A percentile compares a stretch with the other conserved stretches of the same genome.
phyloP scores from a whole-genome alignment of 2,113 vertebrate species.

The Eulemur rufifrons region DNA sequence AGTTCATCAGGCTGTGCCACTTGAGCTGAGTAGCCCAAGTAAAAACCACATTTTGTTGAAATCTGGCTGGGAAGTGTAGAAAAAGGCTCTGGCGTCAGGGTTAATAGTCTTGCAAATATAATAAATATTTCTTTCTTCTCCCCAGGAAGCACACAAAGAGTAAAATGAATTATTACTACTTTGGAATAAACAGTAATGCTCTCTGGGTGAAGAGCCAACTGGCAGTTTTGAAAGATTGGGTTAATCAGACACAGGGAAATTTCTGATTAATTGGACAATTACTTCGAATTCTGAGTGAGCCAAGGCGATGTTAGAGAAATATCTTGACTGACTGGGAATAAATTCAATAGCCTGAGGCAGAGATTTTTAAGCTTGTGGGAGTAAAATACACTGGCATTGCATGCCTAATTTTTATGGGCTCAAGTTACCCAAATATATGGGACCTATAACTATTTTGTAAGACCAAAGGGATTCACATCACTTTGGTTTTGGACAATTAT shows the following conservation, averaged over 20 bases:
- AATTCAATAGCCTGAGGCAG: slow-evolving; percentile 8
- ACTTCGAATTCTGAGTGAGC: slow-evolving; percentile 46
- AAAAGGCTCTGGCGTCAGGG: neutral
- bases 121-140: slow-evolving; percentile 20
- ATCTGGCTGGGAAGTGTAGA: neutral
- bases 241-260: slow-evolving; percentile 66
- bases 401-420: neutral
- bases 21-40: neutral
- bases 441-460: neutral
- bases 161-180: slow-evolving; percentile 38
- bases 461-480: neutral
- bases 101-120: neutral
- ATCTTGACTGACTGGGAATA: slow-evolving; percentile 19
- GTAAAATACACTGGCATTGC: neutral
- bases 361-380: neutral
- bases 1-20: neutral
- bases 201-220: slow-evolving; percentile 49
- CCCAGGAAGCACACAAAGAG: neutral
- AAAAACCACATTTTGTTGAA: neutral
- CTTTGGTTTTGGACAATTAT: slow-evolving; percentile 15
- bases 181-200: slow-evolving; percentile 53
- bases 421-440: neutral
- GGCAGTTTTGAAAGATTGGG: slow-evolving; percentile 57
- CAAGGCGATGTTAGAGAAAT: slow-evolving; percentile 29
- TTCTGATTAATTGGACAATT: slow-evolving; percentile 71